Conservation (phyloP, 53 echinoderm and acorn worm species). For the Astropecten irregularis region DNA sequence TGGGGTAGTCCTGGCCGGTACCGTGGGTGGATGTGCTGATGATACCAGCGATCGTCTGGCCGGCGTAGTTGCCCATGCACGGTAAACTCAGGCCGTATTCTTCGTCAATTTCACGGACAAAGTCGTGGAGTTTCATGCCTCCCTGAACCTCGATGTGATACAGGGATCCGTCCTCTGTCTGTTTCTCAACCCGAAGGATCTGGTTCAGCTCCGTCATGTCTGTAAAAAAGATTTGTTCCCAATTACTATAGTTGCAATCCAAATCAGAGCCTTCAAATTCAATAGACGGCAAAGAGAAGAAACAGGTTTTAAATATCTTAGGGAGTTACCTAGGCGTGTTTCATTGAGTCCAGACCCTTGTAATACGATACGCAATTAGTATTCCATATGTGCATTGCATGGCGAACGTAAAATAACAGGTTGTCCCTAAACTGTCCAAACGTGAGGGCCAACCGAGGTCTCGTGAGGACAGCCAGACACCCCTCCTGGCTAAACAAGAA, state of each 20-base stretch:
- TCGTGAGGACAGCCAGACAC: too few species aligned
- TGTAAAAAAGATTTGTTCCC: slow-evolving; percentile 16
- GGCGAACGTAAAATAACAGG: too few species aligned
- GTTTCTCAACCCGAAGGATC: slow-evolving; percentile 75
- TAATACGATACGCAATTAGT: too few species aligned
- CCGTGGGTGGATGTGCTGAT: slow-evolving; percentile 97
- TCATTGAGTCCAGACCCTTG: too few species aligned
- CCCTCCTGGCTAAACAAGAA: too few species aligned
- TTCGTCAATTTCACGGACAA: slow-evolving; percentile 82
- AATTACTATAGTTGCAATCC: neutral
- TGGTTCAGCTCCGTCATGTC: slow-evolving; percentile 82
- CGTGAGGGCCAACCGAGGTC: too few species aligned
- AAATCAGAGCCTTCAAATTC: too few species aligned
- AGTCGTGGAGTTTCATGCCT: slow-evolving; percentile 88
- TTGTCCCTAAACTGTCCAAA: too few species aligned
- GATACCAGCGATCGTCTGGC: slow-evolving; percentile 93
- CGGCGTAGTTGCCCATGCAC: slow-evolving; percentile 96
- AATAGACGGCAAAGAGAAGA: too few species aligned
- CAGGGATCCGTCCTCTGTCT: slow-evolving; percentile 69
- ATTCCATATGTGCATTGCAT: too few species aligned
- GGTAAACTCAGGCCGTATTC: slow-evolving; percentile 86
- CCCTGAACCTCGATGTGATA: slow-evolving; percentile 92
- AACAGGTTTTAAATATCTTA: too few species aligned
- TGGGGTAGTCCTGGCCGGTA: slow-evolving; percentile 91
- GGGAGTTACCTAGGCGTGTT: too few species aligned